Conservation (phyloP, 2,113 vertebrate species). For the Rallus limicola region DNA sequence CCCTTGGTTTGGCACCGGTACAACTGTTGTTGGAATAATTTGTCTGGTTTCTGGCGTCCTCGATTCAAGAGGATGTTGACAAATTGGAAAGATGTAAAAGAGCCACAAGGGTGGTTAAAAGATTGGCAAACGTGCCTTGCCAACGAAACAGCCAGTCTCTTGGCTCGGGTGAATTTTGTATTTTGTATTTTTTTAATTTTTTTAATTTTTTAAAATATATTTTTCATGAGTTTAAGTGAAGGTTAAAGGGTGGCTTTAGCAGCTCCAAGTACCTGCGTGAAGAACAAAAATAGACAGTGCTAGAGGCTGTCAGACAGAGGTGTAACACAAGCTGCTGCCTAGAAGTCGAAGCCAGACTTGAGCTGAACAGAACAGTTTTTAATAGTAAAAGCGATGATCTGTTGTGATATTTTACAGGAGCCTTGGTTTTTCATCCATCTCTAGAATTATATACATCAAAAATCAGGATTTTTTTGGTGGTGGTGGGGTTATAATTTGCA, state of each 20-base stretch:
- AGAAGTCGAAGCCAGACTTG: neutral
- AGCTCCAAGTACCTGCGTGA: neutral
- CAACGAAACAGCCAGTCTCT: constrained; percentile 2
- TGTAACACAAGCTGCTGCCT: neutral
- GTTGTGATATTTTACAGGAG: neutral
- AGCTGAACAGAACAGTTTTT: neutral
- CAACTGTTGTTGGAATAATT: constrained; percentile 36
- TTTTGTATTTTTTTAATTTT: no score
- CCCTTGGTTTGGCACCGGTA: neutral
- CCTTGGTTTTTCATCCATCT: neutral
- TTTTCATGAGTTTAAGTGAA: neutral
- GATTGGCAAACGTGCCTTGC: constrained; percentile 15
- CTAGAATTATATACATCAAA: no score
- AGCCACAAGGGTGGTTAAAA: constrained; percentile 36
- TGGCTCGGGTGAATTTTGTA: neutral
- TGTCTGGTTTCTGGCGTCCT: constrained; percentile 31
- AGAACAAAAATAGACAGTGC: neutral
- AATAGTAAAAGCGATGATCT: neutral
- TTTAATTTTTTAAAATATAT: neutral
- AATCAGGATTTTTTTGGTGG: rapidly evolving
- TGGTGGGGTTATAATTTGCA: neutral
- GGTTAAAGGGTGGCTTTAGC: neutral
- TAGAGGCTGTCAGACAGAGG: neutral
- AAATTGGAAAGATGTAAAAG: constrained; percentile 33
- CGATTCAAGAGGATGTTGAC: constrained; percentile 6